Conservation (phyloP, 1,140 invertebrate species). For the Lepidurus arcticus region DNA sequence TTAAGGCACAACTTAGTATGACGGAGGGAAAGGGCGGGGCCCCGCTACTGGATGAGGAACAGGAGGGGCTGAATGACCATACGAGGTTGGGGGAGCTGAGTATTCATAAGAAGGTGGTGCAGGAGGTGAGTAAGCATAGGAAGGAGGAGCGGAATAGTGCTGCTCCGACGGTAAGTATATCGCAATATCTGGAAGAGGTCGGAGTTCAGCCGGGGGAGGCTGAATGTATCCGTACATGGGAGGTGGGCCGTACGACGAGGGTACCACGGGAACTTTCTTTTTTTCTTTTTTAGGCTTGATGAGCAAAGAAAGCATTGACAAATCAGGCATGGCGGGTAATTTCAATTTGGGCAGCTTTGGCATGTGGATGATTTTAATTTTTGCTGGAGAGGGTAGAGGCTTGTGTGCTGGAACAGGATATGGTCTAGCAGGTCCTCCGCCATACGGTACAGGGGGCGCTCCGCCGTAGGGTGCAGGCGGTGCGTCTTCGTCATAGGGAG, state of each 20-base stretch:
- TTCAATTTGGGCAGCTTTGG: slow-evolving; percentile 6
- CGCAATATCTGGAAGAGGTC: neutral
- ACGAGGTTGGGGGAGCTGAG: neutral
- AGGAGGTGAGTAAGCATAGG: neutral
- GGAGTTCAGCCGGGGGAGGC: neutral
- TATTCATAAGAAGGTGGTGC: neutral
- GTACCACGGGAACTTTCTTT: neutral
- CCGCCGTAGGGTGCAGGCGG: neutral
- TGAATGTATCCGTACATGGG: neutral
- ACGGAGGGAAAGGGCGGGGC: neutral
- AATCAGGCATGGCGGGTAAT: neutral
- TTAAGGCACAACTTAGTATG: neutral
- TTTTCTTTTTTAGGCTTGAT: neutral
- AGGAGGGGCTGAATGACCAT: neutral
- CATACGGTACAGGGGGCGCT: neutral
- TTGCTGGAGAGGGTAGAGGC: neutral
- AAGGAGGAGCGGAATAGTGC: neutral
- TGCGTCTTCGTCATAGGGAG: neutral
- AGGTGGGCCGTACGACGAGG: neutral
- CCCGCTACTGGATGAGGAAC: neutral
- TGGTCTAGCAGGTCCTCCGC: neutral
- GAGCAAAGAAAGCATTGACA: neutral
- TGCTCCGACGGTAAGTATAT: neutral
- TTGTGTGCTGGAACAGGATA: neutral
- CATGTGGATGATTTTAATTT: neutral